Evolutionary conservation across 2,888 invertebrate species (phyloP).

Genomic region (Philereme vetulata): DNA sequence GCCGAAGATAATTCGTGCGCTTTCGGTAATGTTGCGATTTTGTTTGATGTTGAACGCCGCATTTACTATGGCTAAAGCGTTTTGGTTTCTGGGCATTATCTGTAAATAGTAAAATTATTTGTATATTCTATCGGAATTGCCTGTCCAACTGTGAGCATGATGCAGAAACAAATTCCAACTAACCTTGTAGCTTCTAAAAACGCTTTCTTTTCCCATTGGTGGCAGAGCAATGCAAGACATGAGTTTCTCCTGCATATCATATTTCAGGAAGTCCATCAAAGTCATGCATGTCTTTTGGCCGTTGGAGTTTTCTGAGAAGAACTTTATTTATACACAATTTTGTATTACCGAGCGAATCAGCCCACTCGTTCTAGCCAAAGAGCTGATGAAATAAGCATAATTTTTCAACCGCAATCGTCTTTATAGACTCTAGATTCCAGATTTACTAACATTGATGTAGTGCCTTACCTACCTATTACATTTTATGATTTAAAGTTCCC

Average conservation of each 20-base stretch:
- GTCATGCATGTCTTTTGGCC: conserved; percentile 44
- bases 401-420: too few relatives aligned
- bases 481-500: too few relatives aligned
- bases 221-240: conserved; percentile 85
- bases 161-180: conserved; percentile 1
- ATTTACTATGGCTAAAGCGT: conserved; percentile 90
- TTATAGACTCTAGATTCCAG: too few relatives aligned
- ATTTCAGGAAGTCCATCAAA: conserved; percentile 81
- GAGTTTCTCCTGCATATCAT: conserved; percentile 86
- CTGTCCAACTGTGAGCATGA: too few relatives aligned
- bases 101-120: conserved; percentile 45
- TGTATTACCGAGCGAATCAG: too few relatives aligned
- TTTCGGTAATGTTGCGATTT: conserved; percentile 47
- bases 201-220: conserved; percentile 69
- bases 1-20: conserved; percentile 86
- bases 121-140: too few relatives aligned
- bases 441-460: too few relatives aligned
- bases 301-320: conserved; percentile 47
- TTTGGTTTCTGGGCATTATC: conserved; percentile 90
- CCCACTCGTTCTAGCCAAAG: too few relatives aligned
- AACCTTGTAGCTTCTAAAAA: conserved; percentile 88
- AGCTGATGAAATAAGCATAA: too few relatives aligned
- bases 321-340: background rate
- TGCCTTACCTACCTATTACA: too few relatives aligned
- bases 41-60: conserved; percentile 88